phyloP scores from a whole-genome alignment of 2,113 vertebrate genomes.

The Hoplias malabaricus region DNA sequence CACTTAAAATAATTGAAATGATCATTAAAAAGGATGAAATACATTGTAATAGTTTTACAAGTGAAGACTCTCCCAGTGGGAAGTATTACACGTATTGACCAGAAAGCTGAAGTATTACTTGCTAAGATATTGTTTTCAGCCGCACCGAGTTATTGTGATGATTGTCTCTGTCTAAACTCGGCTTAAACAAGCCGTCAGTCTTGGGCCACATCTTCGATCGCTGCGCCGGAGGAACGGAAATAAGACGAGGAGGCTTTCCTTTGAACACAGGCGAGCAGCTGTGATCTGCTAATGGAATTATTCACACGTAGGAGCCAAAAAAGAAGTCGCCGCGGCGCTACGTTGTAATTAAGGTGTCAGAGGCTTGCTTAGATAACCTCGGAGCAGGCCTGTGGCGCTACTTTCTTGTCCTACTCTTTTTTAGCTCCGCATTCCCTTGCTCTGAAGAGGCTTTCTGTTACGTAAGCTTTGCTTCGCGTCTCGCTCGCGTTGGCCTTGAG shows the following conservation, averaged over 20 bases:
- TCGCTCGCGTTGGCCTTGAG: constrained; percentile 8
- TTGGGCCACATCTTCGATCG: constrained; percentile 7
- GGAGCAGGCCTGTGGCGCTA: not conserved
- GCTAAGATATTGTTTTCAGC: too few species aligned
- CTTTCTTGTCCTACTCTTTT: constrained; percentile 3
- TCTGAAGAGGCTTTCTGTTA: constrained; percentile 12
- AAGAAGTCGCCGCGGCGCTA: not conserved
- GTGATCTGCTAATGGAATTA: constrained; percentile 30
- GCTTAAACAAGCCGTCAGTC: constrained; percentile 26
- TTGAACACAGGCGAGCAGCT: constrained; percentile 3
- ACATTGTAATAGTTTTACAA: too few species aligned
- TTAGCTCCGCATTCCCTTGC: not conserved
- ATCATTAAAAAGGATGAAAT: too few species aligned
- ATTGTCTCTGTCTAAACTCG: too few species aligned
- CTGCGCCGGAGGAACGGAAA: constrained; percentile 10
- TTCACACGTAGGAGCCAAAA: constrained; percentile 15
- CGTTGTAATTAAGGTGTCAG: constrained; percentile 33
- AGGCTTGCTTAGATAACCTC: constrained; percentile 25
- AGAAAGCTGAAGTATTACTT: too few species aligned
- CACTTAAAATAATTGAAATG: too few species aligned
- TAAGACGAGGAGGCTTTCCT: not conserved
- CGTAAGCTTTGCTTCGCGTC: not conserved
- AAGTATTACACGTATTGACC: too few species aligned
- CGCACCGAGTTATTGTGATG: too few species aligned
- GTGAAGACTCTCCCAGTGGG: too few species aligned